Base-by-base conservation (phyloP, 2,888 invertebrate species). In the Formica aserva region DNA sequence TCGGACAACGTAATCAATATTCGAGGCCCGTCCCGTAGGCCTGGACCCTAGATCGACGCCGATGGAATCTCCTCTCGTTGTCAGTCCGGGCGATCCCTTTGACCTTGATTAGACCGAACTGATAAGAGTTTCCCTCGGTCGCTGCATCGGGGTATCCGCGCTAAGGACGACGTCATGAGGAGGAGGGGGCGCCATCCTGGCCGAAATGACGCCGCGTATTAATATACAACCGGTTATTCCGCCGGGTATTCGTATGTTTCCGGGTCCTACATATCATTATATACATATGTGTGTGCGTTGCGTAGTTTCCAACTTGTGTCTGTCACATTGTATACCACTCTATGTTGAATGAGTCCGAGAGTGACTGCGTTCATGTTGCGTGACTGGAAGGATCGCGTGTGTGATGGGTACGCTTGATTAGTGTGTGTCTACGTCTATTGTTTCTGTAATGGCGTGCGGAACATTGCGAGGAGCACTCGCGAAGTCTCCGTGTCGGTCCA, bases 281-380 rank as follows among this genome's bases (percentile, higher is more conserved):
- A 83, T 82, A 88, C 82, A 89, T 85, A 86, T 88, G 85, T 90
- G 86, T 88, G 87, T 89, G 85, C 87, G 90, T 91, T 92, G 86
- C 92, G 93, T 94, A 93, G 93, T 94, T 94, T 94, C 94, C 94
- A 95, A 95, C 95, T 95, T 94, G 95, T 95, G 95, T 95, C 95
- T 94, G 94, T 94, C 95, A 95, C 94, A 92, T 93, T 93, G 93
- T 91, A 88, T 89, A 94, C 93, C 93, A 94, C 93, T 94, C 92
- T 93, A 91, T 94, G 94, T 93, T 93, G 93, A 90, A 92, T 90
- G 94, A 93, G 92, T 94, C 91, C 87, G 93, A 84, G 94, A 92
- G 93, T 90, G 92, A 88, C 83, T 93, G 92, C 83, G 91, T 93
- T 92, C 92, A 93, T 94, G 94, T 91, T 93, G 94, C 87, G 93